Evolutionary conservation across 1,140 invertebrate genomes (phyloP).

Genomic region (Bombus haemorrhoidalis): DNA sequence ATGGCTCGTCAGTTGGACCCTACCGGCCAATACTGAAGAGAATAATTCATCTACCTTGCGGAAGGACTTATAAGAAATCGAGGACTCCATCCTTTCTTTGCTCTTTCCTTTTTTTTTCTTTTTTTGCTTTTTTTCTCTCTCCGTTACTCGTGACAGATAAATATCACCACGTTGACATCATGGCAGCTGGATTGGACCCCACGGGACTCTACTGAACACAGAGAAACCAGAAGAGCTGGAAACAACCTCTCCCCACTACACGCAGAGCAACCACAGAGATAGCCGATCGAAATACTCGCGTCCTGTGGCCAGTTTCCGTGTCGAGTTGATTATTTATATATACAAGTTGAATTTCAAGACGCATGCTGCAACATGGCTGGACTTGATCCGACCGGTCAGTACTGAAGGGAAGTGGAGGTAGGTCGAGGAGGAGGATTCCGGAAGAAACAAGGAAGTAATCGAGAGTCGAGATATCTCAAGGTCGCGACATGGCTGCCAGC

Average conservation of each 20-base stretch:
- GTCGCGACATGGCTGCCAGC: conserved; percentile 75
- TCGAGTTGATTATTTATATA: conserved; percentile 11
- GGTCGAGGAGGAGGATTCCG: conserved; percentile 51
- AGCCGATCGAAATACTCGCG: neutral
- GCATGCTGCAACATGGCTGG: conserved; percentile 64
- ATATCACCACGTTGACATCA: conserved; percentile 59
- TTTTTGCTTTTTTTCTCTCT: neutral
- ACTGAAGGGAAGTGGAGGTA: conserved; percentile 61
- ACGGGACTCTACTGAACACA: conserved; percentile 77
- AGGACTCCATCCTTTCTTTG: too few species aligned
- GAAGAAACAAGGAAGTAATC: conserved; percentile 60
- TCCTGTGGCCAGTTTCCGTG: conserved; percentile 5
- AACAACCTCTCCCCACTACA: neutral
- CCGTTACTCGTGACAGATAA: neutral
- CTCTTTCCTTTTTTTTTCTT: too few species aligned
- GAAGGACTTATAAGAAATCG: neutral
- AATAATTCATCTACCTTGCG: neutral
- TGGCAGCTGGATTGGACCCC: conserved; percentile 76
- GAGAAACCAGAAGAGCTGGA: conserved; percentile 3
- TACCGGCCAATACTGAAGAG: conserved; percentile 79
- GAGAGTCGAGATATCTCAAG: conserved; percentile 65
- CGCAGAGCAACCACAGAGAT: neutral
- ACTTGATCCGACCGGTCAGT: conserved; percentile 75
- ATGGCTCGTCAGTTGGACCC: conserved; percentile 79
- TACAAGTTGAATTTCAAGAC: neutral